phyloP scores from a whole-genome alignment of 2,888 invertebrate species.

The Dryobota labecula region DNA sequence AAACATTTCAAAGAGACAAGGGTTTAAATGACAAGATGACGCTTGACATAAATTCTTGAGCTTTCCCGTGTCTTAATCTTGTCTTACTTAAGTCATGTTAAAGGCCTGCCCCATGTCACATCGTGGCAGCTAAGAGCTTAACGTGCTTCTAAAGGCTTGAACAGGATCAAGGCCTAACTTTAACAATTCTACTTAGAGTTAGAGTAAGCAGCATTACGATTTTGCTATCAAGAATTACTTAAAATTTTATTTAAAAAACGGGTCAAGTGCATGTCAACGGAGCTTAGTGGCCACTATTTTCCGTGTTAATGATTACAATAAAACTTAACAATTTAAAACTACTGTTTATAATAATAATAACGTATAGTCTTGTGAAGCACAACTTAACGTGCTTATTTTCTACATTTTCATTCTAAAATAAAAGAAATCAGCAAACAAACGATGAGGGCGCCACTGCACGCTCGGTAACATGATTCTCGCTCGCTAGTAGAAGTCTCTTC shows the following conservation, averaged over 20 bases:
- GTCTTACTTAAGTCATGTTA: constrained; percentile 4
- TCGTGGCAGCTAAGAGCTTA: constrained; percentile 25
- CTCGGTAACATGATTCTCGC: not conserved
- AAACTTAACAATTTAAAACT: no score
- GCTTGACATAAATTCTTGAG: constrained; percentile 10
- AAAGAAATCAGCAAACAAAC: no score
- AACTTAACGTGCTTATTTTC: no score
- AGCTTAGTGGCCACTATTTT: no score
- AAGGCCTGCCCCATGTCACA: constrained; percentile 17
- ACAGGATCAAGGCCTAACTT: constrained; percentile 32
- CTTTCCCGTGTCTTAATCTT: not conserved
- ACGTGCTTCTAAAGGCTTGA: constrained; percentile 16
- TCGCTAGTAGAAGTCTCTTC: not conserved
- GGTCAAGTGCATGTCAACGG: no score
- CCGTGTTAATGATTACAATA: no score
- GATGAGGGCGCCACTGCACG: no score
- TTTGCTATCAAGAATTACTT: no score
- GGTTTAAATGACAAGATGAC: constrained; percentile 16
- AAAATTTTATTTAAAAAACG: no score
- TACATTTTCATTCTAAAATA: no score
- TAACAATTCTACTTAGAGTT: constrained; percentile 1
- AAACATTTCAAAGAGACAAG: constrained; percentile 8
- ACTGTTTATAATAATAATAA: no score
- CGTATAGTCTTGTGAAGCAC: no score
- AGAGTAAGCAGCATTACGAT: not conserved